Conservation (phyloP, 2,113 vertebrate genomes). For the Xenopus borealis region DNA sequence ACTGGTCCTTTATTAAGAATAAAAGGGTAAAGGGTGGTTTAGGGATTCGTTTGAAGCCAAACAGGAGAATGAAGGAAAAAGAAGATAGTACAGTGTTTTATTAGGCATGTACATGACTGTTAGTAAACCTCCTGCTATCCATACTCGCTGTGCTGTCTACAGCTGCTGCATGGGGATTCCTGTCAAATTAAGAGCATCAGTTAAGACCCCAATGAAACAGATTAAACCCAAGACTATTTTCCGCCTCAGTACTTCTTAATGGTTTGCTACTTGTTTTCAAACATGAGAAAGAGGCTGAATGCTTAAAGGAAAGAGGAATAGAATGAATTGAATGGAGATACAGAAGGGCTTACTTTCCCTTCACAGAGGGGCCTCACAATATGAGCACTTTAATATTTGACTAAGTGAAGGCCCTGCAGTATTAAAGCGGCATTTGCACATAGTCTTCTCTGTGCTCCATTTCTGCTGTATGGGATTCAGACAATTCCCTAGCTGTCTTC, state of each 20-base stretch:
- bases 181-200: constrained; percentile 53
- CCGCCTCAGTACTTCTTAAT: constrained; percentile 65
- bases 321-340: constrained; percentile 44
- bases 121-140: constrained; percentile 21
- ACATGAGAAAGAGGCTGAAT: constrained; percentile 51
- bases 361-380: too few relatives aligned
- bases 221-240: constrained; percentile 66
- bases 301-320: constrained; percentile 35
- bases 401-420: too few relatives aligned
- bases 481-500: too few relatives aligned
- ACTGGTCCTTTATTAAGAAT: too few relatives aligned
- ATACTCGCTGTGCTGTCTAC: constrained; percentile 56
- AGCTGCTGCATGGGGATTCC: constrained; percentile 47
- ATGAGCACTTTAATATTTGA: too few relatives aligned
- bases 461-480: too few relatives aligned
- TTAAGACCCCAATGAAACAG: constrained; percentile 52
- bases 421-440: too few relatives aligned
- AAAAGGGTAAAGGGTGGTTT: neutral
- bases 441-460: too few relatives aligned
- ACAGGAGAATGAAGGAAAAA: constrained; percentile 19
- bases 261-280: constrained; percentile 57
- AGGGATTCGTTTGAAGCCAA: neutral
- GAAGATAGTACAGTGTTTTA: neutral
- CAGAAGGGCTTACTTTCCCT: neutral
- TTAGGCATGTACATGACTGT: constrained; percentile 25